Percentiles rank a stretch among this genome's conserved stretches.
phyloP scores from a whole-genome alignment of 1,140 invertebrate genomes.

The Atta texana region DNA sequence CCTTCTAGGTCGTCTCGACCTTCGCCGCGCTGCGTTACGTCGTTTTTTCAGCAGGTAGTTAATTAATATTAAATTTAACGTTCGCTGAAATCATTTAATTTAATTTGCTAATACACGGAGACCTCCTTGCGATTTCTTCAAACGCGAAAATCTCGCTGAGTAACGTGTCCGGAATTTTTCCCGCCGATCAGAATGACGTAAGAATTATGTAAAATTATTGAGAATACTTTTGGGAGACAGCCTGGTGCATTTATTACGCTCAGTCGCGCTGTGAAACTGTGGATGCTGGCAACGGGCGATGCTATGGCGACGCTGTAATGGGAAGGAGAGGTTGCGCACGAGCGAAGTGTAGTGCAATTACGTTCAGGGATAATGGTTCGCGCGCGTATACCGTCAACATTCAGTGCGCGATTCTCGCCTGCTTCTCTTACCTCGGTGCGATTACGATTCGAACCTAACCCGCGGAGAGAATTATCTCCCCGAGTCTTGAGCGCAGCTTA shows the following conservation, averaged over 20 bases:
- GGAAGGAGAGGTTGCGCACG: constrained; percentile 25
- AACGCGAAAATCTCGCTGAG: not conserved
- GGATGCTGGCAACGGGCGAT: not conserved
- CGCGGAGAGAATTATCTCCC: not conserved
- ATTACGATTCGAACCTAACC: not conserved
- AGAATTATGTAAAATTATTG: not conserved
- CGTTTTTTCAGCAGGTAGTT: not conserved
- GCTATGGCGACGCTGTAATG: constrained; percentile 26
- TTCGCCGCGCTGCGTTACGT: constrained; percentile 12
- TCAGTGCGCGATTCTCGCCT: not conserved
- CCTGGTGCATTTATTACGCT: not conserved
- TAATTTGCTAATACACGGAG: not conserved
- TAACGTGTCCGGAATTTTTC: constrained; percentile 5
- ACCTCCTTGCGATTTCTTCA: not conserved
- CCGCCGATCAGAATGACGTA: not conserved
- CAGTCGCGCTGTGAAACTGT: not conserved
- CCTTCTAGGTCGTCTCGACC: constrained; percentile 13
- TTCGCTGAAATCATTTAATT: not conserved
- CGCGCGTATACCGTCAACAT: not conserved
- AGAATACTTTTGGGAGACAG: not conserved
- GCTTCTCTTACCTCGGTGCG: not conserved
- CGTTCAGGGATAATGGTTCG: constrained; percentile 46
- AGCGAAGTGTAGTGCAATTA: constrained; percentile 50
- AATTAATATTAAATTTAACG: constrained; percentile 7
- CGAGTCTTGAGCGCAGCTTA: not conserved